phyloP scores from a whole-genome alignment of 2,888 invertebrate genomes.

The Ligdia adustata region DNA sequence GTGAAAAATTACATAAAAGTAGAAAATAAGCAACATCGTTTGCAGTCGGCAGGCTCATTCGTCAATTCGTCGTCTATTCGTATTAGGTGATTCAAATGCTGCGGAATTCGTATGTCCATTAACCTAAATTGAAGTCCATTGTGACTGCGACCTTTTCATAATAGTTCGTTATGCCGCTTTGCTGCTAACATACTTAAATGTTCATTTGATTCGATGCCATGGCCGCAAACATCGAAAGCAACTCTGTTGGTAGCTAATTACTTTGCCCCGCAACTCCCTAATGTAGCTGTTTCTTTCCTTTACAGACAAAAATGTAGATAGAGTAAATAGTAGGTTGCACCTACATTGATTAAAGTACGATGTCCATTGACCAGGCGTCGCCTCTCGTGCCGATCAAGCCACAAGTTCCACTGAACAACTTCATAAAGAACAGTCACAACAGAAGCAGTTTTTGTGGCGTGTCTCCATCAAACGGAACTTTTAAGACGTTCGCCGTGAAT shows the following conservation, averaged over 20 bases:
- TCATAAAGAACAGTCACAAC: constrained; percentile 81
- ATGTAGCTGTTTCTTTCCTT: constrained; percentile 65
- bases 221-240: constrained; percentile 49
- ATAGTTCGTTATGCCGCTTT: constrained; percentile 53
- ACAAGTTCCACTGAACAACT: constrained; percentile 77
- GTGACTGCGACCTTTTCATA: constrained; percentile 57
- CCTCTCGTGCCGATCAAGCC: constrained; percentile 81
- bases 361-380: constrained; percentile 82
- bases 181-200: constrained; percentile 49
- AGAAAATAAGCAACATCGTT: constrained; percentile 6
- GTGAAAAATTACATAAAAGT: constrained; percentile 10
- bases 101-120: constrained; percentile 60
- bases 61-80: constrained; percentile 24
- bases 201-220: constrained; percentile 47
- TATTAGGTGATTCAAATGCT: constrained; percentile 38
- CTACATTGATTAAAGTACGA: constrained; percentile 69
- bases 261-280: constrained; percentile 45
- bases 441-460: constrained; percentile 82
- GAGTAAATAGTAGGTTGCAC: constrained; percentile 58
- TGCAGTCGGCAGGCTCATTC: background rate
- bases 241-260: constrained; percentile 61
- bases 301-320: constrained; percentile 82
- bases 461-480: constrained; percentile 74
- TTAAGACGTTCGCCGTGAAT: constrained; percentile 79
- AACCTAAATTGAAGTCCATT: constrained; percentile 69